Percentiles rank a stretch among this genome's conserved stretches.
These are phyloP conservation scores for Trichomycterus rosablanca DNA, from an alignment of 2,113 vertebrate species.

Conservation along the genomic window DNA sequence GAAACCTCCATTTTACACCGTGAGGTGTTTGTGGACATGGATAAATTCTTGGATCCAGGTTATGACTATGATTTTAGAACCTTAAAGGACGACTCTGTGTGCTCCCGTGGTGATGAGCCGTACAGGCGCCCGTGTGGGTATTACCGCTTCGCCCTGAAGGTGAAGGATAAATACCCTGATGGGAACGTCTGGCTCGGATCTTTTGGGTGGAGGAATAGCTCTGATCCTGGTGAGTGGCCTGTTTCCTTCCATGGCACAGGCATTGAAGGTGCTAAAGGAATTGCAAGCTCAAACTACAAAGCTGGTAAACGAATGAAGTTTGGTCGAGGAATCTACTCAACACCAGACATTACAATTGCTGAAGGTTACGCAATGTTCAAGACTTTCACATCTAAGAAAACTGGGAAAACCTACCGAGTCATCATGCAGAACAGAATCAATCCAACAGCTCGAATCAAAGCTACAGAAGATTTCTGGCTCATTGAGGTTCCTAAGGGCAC, in stretches of 20 bases:
- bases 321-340: slow-evolving; percentile 60
- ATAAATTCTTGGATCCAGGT: slow-evolving; percentile 25
- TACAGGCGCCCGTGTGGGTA: slow-evolving; percentile 61
- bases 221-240: slow-evolving; percentile 53
- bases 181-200: slow-evolving; percentile 55
- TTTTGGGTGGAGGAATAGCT: not conserved
- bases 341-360: slow-evolving; percentile 45
- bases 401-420: slow-evolving; percentile 53
- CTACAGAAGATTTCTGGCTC: slow-evolving; percentile 51
- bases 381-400: slow-evolving; percentile 52
- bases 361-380: slow-evolving; percentile 39
- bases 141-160: slow-evolving; percentile 53
- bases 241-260: slow-evolving; percentile 58
- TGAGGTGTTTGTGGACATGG: slow-evolving; percentile 34
- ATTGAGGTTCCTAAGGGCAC: slow-evolving; percentile 37
- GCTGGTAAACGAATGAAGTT: accelerated
- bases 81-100: not conserved
- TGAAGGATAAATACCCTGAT: slow-evolving; percentile 44
- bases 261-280: slow-evolving; percentile 51
- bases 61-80: slow-evolving; percentile 36
- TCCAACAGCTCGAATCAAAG: slow-evolving; percentile 30
- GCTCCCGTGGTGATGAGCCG: slow-evolving; percentile 48
- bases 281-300: slow-evolving; percentile 38
- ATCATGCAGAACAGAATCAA: slow-evolving; percentile 66
- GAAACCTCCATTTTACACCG: not conserved